Evolutionary conservation across 2,113 vertebrate genomes (phyloP).

Genomic region (Alosa alosa): DNA sequence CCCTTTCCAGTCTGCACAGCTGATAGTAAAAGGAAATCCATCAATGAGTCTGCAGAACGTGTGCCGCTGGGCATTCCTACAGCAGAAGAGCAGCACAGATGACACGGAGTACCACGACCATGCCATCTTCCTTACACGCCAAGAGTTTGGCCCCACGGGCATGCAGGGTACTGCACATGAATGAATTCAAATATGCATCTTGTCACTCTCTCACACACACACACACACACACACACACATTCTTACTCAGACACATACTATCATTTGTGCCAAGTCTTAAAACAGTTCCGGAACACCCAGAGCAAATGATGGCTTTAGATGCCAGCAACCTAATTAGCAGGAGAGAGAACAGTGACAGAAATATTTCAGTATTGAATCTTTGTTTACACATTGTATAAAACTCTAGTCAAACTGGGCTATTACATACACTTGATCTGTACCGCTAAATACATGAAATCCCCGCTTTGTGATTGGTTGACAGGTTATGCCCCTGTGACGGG

Average conservation of each 20-base stretch:
- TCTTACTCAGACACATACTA: not conserved
- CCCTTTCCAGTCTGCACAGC: constrained; percentile 76
- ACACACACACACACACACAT: not conserved
- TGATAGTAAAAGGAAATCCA: constrained; percentile 91
- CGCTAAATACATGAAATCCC: too few species aligned
- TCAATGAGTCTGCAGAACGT: constrained; percentile 94
- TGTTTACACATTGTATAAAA: too few species aligned
- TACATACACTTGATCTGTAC: too few species aligned
- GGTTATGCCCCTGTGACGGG: constrained; percentile 93
- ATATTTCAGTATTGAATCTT: not conserved
- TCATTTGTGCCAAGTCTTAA: not conserved
- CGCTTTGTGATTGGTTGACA: constrained; percentile 51
- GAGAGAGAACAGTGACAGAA: not conserved
- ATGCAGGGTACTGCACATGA: constrained; percentile 82
- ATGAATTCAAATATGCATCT: not conserved
- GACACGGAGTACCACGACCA: constrained; percentile 89
- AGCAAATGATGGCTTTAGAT: too few species aligned
- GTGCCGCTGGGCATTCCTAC: constrained; percentile 93
- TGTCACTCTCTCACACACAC: constrained; percentile 26
- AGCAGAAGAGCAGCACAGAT: constrained; percentile 82
- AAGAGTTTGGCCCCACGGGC: constrained; percentile 92
- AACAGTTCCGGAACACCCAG: too few species aligned
- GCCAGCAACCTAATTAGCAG: not conserved
- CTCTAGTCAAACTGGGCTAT: too few species aligned
- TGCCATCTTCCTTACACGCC: constrained; percentile 91